Base-by-base conservation (phyloP, 37 sponge, comb jelly and placozoan species). In the Corticium candelabrum region DNA sequence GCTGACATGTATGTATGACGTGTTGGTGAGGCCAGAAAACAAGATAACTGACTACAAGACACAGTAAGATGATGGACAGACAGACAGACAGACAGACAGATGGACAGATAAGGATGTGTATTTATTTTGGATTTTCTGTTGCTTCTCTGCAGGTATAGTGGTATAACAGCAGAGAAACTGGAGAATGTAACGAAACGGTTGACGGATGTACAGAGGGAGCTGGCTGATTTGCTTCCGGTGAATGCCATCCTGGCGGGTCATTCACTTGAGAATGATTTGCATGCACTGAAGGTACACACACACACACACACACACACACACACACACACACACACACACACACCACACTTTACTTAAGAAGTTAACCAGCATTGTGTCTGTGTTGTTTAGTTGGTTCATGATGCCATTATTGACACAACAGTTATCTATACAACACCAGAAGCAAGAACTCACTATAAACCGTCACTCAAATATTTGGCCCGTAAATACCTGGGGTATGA, bases 191-290 rank as follows among this genome's bases (percentile, higher is more conserved):
- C 86, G 3, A 92, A 88, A 67, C 82, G 84, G 29, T 38, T 98
- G 74, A 40, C 41, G 1, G 85, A 91, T 37, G 99, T 98, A 0
- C 89, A 95, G n/a, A 34, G 77, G 36, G 76, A 88, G 36, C 39
- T 98, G 35, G 31, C 21, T 21, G 7, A 32, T 2, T 38, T 94
- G 2, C 68, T 98, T 31, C 93, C 95, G 0, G 56, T 80, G 0
- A 67, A 86, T 29, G 87, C 84, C 62, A 88, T 98, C 35, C 56
- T 98, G 32, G 83, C 90, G 40, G 99, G 99, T 31, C 99, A 98
- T 68, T 98, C 99, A 3, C 82, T 98, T 3, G 95, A 98, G 87
- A 98, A 94, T 76, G 99, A 98, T 67, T 83, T 98, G 39, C 78
- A 41, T 76, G 90, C 90, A n/a, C 80, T 98, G 69, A 87, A 88